Evolutionary conservation across 2,113 vertebrate genomes (phyloP).

Genomic region (Falco punctatus): DNA sequence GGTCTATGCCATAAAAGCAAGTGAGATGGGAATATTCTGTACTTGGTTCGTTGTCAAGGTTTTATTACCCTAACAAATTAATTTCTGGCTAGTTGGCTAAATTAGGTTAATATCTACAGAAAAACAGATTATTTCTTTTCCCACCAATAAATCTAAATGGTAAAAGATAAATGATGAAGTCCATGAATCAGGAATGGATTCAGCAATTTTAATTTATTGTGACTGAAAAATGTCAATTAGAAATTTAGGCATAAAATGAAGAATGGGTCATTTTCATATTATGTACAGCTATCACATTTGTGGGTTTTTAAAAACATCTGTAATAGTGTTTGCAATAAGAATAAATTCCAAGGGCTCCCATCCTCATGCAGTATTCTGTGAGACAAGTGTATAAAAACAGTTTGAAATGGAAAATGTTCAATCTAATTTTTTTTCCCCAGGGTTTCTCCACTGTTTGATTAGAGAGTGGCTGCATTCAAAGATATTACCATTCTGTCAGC

Average conservation of each 20-base stretch:
- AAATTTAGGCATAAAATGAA: not conserved
- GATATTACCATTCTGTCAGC: conserved; percentile 39
- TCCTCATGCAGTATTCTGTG: not conserved
- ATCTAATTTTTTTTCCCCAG: conserved; percentile 23
- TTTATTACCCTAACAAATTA: not conserved
- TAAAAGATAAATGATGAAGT: not conserved
- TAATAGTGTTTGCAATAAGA: conserved; percentile 6
- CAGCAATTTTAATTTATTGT: not conserved
- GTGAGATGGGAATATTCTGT: not conserved
- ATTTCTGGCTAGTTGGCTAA: not conserved
- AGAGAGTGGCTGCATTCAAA: conserved; percentile 32
- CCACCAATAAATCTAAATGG: not conserved
- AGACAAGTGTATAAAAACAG: conserved; percentile 35
- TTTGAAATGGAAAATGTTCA: conserved; percentile 53
- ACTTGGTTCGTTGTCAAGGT: not conserved
- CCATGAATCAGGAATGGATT: not conserved
- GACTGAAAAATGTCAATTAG: not conserved
- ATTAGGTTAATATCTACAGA: conserved; percentile 13
- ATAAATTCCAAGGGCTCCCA: conserved; percentile 2
- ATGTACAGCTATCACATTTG: not conserved
- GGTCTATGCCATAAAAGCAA: not conserved
- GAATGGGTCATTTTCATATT: not conserved
- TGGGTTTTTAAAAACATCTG: not conserved
- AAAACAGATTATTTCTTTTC: not conserved
- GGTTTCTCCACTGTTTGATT: conserved; percentile 52